These are phyloP conservation scores for Empis livida DNA, from an alignment of 2,888 invertebrate species.

Conservation along the genomic window DNA sequence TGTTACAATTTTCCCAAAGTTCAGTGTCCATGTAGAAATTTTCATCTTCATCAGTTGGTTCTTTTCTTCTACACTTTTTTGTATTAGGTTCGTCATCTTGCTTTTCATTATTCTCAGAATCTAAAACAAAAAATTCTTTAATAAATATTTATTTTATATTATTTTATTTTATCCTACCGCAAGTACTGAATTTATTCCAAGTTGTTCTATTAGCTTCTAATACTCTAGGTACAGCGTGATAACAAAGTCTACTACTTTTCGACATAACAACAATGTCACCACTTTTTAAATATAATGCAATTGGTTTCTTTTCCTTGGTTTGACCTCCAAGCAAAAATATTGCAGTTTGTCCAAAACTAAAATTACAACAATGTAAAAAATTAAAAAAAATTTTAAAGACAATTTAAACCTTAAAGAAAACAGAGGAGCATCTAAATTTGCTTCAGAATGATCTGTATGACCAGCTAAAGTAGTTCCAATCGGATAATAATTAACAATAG, in stretches of 20 bases:
- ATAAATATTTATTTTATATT: neutral
- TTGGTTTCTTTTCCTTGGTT: slow-evolving; percentile 51
- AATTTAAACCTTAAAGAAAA: slow-evolving; percentile 66
- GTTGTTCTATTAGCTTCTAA: slow-evolving; percentile 38
- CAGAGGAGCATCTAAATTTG: slow-evolving; percentile 71
- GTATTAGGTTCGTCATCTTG: slow-evolving; percentile 1
- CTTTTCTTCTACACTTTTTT: slow-evolving; percentile 7
- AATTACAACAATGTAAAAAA: slow-evolving; percentile 1
- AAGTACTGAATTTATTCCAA: slow-evolving; percentile 35
- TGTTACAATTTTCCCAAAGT: slow-evolving; percentile 24
- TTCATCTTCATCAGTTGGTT: slow-evolving; percentile 6
- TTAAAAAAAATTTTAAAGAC: slow-evolving; percentile 2
- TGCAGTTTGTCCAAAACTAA: slow-evolving; percentile 88
- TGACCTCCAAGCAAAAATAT: slow-evolving; percentile 85
- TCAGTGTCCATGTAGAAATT: slow-evolving; percentile 11
- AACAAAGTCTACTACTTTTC: slow-evolving; percentile 66
- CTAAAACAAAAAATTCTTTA: neutral
- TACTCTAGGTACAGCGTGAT: slow-evolving; percentile 90
- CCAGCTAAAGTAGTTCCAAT: slow-evolving; percentile 84
- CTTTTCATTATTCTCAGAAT: neutral
- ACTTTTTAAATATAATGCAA: slow-evolving; percentile 63
- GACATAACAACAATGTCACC: slow-evolving; percentile 92
- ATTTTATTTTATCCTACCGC: neutral
- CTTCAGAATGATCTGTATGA: slow-evolving; percentile 91
- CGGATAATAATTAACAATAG: slow-evolving; percentile 93